A percentile compares a stretch with the other conserved stretches of the same genome.
Evolutionary conservation across 37 sponge, comb jelly and placozoan species (phyloP).

Genomic region (Chondrosia reniformis): DNA sequence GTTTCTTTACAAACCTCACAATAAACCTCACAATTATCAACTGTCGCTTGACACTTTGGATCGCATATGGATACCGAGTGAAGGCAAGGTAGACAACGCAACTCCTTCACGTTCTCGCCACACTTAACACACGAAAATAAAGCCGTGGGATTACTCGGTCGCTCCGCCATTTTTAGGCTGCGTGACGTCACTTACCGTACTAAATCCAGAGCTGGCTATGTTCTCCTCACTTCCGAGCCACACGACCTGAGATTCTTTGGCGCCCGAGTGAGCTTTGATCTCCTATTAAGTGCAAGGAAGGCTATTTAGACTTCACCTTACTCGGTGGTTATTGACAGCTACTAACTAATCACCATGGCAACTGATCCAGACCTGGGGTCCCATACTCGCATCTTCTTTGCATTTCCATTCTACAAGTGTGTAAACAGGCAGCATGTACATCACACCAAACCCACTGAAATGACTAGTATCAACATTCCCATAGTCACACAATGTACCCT

Average conservation of each 20-base stretch:
- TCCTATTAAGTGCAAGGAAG: slow-evolving; percentile 31
- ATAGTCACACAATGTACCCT: too few relatives aligned
- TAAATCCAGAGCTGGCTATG: slow-evolving; percentile 65
- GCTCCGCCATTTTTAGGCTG: too few relatives aligned
- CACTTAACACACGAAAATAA: slow-evolving; percentile 2
- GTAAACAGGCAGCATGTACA: too few relatives aligned
- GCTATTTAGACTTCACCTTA: too few relatives aligned
- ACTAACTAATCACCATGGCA: slow-evolving; percentile 8
- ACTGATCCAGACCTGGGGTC: slow-evolving; percentile 55
- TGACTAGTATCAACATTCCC: too few relatives aligned
- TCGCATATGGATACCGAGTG: slow-evolving; percentile 18
- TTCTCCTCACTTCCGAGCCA: slow-evolving; percentile 61
- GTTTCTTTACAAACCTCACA: background rate
- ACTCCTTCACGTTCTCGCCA: background rate
- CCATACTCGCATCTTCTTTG: slow-evolving; percentile 62
- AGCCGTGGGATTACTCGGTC: too few relatives aligned
- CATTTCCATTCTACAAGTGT: slow-evolving; percentile 17
- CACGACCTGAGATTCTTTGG: slow-evolving; percentile 51
- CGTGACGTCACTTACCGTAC: slow-evolving; percentile 34
- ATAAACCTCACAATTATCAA: background rate
- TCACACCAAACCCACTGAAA: too few relatives aligned
- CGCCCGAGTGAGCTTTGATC: slow-evolving; percentile 40
- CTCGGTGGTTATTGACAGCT: background rate
- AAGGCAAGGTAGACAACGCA: slow-evolving; percentile 5
- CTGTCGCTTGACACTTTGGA: background rate